Evolutionary conservation across 2,113 vertebrate species (phyloP).

Genomic region (Electrona antarctica): DNA sequence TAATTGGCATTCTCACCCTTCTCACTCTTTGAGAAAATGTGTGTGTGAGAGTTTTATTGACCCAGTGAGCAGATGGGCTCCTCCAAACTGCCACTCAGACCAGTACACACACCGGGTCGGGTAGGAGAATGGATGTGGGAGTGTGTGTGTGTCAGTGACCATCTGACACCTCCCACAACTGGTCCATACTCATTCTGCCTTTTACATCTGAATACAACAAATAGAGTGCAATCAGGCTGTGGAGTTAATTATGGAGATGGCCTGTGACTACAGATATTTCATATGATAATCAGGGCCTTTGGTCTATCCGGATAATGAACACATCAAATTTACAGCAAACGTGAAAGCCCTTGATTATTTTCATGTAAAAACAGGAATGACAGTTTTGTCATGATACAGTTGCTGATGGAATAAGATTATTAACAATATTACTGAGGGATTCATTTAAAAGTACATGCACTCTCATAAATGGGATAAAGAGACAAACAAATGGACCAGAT

Average conservation of each 20-base stretch:
- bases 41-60: slow-evolving; percentile 36
- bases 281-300: slow-evolving; percentile 19
- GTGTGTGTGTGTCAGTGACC: slow-evolving; percentile 39
- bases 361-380: too few species aligned
- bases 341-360: background rate
- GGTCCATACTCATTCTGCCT: slow-evolving; percentile 8
- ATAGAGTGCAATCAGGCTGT: slow-evolving; percentile 43
- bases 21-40: background rate
- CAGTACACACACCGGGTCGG: slow-evolving; percentile 21
- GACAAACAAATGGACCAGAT: background rate
- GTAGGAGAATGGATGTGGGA: slow-evolving; percentile 30
- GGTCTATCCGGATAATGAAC: background rate
- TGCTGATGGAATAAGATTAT: too few species aligned
- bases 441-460: too few species aligned
- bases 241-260: slow-evolving; percentile 42
- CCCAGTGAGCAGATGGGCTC: slow-evolving; percentile 55
- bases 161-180: slow-evolving; percentile 59
- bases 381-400: too few species aligned
- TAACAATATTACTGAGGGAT: too few species aligned
- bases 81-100: slow-evolving; percentile 31
- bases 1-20: slow-evolving; percentile 39
- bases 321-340: background rate
- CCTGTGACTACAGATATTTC: slow-evolving; percentile 27
- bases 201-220: slow-evolving; percentile 57
- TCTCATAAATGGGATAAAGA: too few species aligned